A percentile compares a stretch with the other conserved stretches of the same genome.
These are phyloP conservation scores for Acyrthosiphon pisum DNA, from an alignment of 1,140 invertebrate species.

Conservation along the genomic window DNA sequence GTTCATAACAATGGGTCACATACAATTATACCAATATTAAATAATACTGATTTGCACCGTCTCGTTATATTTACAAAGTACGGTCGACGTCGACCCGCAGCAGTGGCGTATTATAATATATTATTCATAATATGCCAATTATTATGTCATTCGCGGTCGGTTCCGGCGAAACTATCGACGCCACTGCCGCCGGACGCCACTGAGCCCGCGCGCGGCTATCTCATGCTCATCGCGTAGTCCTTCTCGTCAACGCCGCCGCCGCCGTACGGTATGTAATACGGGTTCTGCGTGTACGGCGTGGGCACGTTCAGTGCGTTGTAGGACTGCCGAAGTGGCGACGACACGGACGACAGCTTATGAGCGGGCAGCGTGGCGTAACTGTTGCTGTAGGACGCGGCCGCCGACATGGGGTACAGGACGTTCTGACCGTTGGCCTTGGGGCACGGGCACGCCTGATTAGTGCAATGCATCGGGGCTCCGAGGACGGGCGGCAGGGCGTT, in stretches of 20 bases:
- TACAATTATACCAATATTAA: neutral
- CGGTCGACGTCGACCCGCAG: neutral
- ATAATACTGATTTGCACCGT: neutral
- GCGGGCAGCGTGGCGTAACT: conserved; percentile 61
- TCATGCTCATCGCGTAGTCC: conserved; percentile 50
- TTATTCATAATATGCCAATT: neutral
- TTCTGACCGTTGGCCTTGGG: neutral
- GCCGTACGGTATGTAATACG: conserved; percentile 55
- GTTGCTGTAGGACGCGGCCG: conserved; percentile 59
- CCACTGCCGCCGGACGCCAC: neutral
- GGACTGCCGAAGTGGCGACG: conserved; percentile 60
- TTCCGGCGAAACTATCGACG: neutral
- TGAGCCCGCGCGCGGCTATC: neutral
- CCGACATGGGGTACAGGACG: conserved; percentile 57
- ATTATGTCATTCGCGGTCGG: neutral
- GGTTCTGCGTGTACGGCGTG: conserved; percentile 59
- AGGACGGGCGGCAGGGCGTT: conserved; percentile 70
- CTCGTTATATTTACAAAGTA: neutral
- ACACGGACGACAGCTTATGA: conserved; percentile 61
- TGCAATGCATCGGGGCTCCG: conserved; percentile 68
- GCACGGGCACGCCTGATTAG: conserved; percentile 60
- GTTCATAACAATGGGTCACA: neutral
- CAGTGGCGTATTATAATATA: neutral
- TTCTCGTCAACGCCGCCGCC: conserved; percentile 41
- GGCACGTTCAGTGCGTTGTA: conserved; percentile 61